Evolutionary conservation across 2,113 vertebrate genomes (phyloP).

Genomic region (rabbit (Oryctolagus cuniculus)): DNA sequence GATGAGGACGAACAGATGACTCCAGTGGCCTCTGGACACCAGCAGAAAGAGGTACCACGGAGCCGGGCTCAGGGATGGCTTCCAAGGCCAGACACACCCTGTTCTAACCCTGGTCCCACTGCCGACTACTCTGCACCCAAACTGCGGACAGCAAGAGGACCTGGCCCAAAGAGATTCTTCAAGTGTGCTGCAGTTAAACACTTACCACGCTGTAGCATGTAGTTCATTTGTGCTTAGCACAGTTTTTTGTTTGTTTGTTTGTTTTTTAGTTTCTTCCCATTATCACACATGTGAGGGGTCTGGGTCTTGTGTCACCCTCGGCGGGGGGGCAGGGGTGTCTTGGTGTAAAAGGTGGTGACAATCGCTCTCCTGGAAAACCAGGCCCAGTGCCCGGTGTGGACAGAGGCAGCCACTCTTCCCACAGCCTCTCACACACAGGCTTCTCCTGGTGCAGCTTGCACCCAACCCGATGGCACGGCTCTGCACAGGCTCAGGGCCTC

Average conservation of each 20-base stretch:
- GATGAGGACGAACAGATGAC: background rate
- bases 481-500: background rate
- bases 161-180: background rate
- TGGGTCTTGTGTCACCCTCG: background rate
- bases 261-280: background rate
- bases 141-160: background rate
- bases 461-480: background rate
- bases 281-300: background rate
- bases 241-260: too few relatives aligned
- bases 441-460: background rate
- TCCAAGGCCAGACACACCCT: background rate
- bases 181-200: background rate
- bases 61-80: background rate
- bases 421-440: background rate
- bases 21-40: accelerated
- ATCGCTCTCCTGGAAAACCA: background rate
- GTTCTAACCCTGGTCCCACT: background rate
- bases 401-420: background rate
- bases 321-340: background rate
- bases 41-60: background rate
- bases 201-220: background rate
- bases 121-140: background rate
- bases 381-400: accelerated
- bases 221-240: background rate
- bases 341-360: background rate